Base-by-base conservation (phyloP, 2,888 invertebrate species). In the Drosophila dives region DNA sequence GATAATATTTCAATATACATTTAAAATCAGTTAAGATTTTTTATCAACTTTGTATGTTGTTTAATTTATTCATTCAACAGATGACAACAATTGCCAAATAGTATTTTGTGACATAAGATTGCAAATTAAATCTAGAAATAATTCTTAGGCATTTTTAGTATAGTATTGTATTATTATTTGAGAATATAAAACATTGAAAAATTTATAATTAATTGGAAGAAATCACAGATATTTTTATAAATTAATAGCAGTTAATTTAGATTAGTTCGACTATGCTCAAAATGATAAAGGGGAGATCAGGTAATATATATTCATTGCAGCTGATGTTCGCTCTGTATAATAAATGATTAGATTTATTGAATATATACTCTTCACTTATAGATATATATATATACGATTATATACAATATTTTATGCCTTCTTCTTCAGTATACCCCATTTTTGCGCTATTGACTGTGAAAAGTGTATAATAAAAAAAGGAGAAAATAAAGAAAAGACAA, bases 401-500 rank as follows among this genome's bases (percentile, higher is more conserved):
- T 36, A 12, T 0, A 34, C 42, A 20, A 1, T 3, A 45, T 26
- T 2, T 48, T 40, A 3, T 1, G 12, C 12, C 7, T 20, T 12
- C 42, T 2, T 45, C 7, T 3, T 15, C 49, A 6, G 17, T n/a
- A 29, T 50, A 50, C 50, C 29, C 29, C 12, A 11, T 32, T 50
- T n/a, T 6, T 6, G 8, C 17, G 6, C 17, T n/a, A 50, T 7
- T 50, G 6, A 50, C 26, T 32, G 29, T 0, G 50, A 50, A 29
- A n/a, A 50, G 49, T 10, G 49, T 49, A 5, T 29, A 15, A n/a
- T 3, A 4, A 51, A 32, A 51, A n/a, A 20, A 32, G 33, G 11
- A 20, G 11, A 11, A 29, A 53, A 29, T 23, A 23, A 1, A 36
- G 26, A 54, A 51, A 51, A 45, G 50, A 53, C 49, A 64, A 76